These are phyloP conservation scores for Leptinotarsa haldemani DNA, from an alignment of 2,888 invertebrate species.

Conservation along the genomic window DNA sequence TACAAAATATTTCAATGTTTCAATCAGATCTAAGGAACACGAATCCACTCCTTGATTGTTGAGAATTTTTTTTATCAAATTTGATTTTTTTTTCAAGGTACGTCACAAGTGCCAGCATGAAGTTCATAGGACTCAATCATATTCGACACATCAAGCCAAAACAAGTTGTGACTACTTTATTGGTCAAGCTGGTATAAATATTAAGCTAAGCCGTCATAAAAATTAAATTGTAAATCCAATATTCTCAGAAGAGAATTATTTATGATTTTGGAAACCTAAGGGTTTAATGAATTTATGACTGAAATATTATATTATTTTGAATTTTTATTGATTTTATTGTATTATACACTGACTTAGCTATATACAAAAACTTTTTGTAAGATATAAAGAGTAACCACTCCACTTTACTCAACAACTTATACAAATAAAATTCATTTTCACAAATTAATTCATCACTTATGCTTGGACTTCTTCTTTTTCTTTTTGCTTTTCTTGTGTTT, in stretches of 20 bases:
- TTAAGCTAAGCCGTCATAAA: no score
- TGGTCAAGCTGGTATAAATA: no score
- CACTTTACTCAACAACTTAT: constrained; percentile 2
- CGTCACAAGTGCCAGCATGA: no score
- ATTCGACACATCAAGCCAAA: no score
- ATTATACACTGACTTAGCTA: constrained; percentile 17
- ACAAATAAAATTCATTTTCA: not conserved
- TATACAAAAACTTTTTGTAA: constrained; percentile 5
- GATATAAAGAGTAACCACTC: constrained; percentile 11
- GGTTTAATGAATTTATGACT: not conserved
- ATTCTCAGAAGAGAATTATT: not conserved
- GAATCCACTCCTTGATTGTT: no score
- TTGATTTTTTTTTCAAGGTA: no score
- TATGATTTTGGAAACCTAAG: not conserved
- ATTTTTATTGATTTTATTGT: constrained; percentile 2
- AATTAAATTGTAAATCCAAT: not conserved
- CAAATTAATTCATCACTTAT: constrained; percentile 60
- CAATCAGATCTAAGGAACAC: no score
- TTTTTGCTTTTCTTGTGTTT: constrained; percentile 79
- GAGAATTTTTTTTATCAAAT: no score
- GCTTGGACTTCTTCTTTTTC: constrained; percentile 79
- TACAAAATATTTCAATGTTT: no score
- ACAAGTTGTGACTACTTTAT: no score
- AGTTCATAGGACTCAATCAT: no score
- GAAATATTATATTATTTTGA: not conserved